Base-by-base conservation (phyloP, 2,888 invertebrate genomes). In the Pomacea canaliculata region DNA sequence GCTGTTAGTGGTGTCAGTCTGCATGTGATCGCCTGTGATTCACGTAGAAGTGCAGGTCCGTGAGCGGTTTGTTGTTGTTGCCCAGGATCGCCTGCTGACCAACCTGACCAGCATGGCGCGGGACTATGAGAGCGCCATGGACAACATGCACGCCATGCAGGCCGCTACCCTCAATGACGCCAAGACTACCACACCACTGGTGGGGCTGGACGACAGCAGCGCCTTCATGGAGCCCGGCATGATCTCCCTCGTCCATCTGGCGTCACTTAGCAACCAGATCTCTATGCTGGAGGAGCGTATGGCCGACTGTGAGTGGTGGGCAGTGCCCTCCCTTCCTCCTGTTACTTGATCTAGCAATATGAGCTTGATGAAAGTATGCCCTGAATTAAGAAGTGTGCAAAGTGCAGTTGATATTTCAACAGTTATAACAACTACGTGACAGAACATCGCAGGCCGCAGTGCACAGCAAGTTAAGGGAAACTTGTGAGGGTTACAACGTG, bases 261-360 rank as follows among this genome's bases (percentile, higher is more conserved):
- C 80, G 37, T 85, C 85, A 8, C 80, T 85, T 12, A 86, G 84
- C 74, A 79, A 83, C 71, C 85, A 86, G 80, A 85, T 85, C 10
- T 83, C 84, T 0, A 78, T 84, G n/a, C 77, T 85, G 77, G 85
- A 85, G 69, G 85, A 85, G 70, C 79, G 82, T 27, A 80, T 85
- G 46, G 84, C 83, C 51, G 74, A 80, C 46, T 86, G 85, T 85
- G 78, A 83, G 84, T 37, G 3, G 37, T 23, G 37, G 37, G 37
- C 37, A 37, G 37, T 37, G 37, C 37, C 37, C 37, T 23, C 23
- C 23, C 23, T 23, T 23, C 23, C 23, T 23, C 23, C 23, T 23
- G 23, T 23, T 23, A 23, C 37, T 37, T 37, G 37, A 37, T 37
- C 37, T 37, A 37, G 37, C 37, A 3, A 3, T 37, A 37, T 37